Percentiles rank a stretch among this genome's conserved stretches.
Evolutionary conservation across 2,888 invertebrate genomes (phyloP).

Genomic region (Gymnoscelis rufifasciata): DNA sequence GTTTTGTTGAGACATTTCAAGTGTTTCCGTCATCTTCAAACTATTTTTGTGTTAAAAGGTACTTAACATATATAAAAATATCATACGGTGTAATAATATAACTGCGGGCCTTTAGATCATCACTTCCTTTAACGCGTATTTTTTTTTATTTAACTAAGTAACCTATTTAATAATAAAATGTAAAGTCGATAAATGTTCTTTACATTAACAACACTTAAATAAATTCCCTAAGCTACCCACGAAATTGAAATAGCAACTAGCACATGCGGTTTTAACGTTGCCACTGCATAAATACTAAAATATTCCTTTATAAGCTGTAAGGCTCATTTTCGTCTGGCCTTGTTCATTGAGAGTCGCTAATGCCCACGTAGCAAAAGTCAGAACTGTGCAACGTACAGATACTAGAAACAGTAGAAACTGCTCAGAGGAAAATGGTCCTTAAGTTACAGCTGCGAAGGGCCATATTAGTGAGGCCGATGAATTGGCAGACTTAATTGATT

Average conservation of each 20-base stretch:
- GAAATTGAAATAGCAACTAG: slow-evolving; percentile 20
- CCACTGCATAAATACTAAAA: slow-evolving; percentile 13
- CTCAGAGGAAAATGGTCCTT: background rate
- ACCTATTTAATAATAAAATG: too few species aligned
- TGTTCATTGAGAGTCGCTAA: background rate
- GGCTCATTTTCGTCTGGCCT: slow-evolving; percentile 11
- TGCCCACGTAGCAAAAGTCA: background rate
- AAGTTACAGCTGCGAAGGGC: background rate
- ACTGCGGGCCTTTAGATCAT: too few species aligned
- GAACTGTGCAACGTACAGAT: background rate
- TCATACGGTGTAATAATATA: too few species aligned
- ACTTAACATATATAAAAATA: too few species aligned
- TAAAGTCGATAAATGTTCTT: too few species aligned
- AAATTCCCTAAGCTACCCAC: slow-evolving; percentile 17
- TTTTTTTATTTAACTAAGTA: too few species aligned
- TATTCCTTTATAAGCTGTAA: slow-evolving; percentile 7
- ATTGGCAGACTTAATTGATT: slow-evolving; percentile 41
- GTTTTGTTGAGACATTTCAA: too few species aligned
- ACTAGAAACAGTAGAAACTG: background rate
- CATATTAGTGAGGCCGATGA: background rate
- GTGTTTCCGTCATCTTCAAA: too few species aligned
- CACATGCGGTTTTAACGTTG: slow-evolving; percentile 16
- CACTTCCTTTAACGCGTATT: too few species aligned
- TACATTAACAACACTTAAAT: background rate
- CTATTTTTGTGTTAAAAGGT: too few species aligned